A percentile compares a stretch with the other conserved stretches of the same genome.
Conservation (phyloP, 2,888 invertebrate genomes). For the Hirtodrosophila confusa region DNA sequence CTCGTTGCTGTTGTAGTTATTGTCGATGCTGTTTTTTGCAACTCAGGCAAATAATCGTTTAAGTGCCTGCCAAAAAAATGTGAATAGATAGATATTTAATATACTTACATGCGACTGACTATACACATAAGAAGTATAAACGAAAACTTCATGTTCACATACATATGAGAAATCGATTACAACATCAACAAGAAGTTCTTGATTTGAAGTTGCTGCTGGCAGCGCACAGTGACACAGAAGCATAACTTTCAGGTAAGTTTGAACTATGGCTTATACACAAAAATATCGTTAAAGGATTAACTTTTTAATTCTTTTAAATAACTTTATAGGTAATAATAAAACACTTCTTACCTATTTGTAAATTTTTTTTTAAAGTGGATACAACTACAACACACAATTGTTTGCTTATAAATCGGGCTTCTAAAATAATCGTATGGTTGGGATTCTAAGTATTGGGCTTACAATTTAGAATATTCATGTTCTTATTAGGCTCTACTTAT, state of each 20-base stretch:
- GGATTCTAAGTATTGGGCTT: too few relatives aligned
- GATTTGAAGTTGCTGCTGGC: conserved; percentile 23
- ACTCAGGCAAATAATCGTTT: conserved; percentile 58
- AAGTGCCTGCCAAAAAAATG: conserved; percentile 44
- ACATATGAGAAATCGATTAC: conserved; percentile 48
- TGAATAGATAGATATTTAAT: conserved; percentile 26
- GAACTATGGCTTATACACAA: too few relatives aligned
- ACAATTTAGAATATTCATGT: too few relatives aligned
- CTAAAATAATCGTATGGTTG: too few relatives aligned
- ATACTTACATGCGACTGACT: not conserved
- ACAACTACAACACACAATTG: too few relatives aligned
- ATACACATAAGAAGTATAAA: not conserved
- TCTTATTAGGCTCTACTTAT: too few relatives aligned
- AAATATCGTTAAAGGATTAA: too few relatives aligned
- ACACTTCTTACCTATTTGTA: too few relatives aligned
- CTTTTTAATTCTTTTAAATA: too few relatives aligned
- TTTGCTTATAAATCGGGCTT: too few relatives aligned
- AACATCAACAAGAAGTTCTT: conserved; percentile 67
- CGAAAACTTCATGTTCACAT: not conserved
- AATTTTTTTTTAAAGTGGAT: too few relatives aligned
- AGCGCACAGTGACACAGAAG: conserved; percentile 31
- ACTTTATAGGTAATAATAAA: too few relatives aligned
- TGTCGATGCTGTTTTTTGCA: conserved; percentile 48
- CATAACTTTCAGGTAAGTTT: not conserved
- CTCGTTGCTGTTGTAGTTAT: conserved; percentile 12